phyloP scores from a whole-genome alignment of 1,140 invertebrate species.

The Reticulitermes speratus region DNA sequence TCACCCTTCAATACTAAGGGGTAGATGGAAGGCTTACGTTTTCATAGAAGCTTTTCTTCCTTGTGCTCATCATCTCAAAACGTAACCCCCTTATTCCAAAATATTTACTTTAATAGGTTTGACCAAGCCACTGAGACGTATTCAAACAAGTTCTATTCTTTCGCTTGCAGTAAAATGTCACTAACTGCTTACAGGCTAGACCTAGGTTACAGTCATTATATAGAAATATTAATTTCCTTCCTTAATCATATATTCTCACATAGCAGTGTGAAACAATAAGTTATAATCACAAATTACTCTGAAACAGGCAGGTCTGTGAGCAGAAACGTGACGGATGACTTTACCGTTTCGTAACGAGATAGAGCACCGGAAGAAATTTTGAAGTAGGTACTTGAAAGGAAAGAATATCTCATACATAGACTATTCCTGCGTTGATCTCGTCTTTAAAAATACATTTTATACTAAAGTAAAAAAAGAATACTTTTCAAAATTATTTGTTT shows the following conservation, averaged over 20 bases:
- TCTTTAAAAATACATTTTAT: too few relatives aligned
- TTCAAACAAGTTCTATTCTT: neutral
- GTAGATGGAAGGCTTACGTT: neutral
- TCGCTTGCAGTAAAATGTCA: neutral
- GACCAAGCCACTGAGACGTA: neutral
- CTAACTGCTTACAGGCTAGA: neutral
- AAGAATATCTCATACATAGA: too few relatives aligned
- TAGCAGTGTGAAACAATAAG: neutral
- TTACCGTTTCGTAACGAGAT: too few relatives aligned
- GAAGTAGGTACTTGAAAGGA: too few relatives aligned
- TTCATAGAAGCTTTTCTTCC: neutral
- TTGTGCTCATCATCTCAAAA: neutral
- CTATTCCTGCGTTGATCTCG: too few relatives aligned
- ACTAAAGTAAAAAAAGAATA: too few relatives aligned
- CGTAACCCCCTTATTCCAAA: neutral
- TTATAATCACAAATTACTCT: neutral
- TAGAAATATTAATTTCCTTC: neutral
- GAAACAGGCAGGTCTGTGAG: neutral
- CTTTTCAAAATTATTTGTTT: too few relatives aligned
- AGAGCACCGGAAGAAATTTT: too few relatives aligned
- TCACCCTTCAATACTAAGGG: neutral
- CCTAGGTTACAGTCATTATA: neutral
- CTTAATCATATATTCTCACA: neutral
- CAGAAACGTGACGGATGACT: too few relatives aligned
- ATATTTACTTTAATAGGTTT: slow-evolving; percentile 1